These are phyloP conservation scores for Climacteris rufus DNA, from an alignment of 2,113 vertebrate species.

Conservation along the genomic window DNA sequence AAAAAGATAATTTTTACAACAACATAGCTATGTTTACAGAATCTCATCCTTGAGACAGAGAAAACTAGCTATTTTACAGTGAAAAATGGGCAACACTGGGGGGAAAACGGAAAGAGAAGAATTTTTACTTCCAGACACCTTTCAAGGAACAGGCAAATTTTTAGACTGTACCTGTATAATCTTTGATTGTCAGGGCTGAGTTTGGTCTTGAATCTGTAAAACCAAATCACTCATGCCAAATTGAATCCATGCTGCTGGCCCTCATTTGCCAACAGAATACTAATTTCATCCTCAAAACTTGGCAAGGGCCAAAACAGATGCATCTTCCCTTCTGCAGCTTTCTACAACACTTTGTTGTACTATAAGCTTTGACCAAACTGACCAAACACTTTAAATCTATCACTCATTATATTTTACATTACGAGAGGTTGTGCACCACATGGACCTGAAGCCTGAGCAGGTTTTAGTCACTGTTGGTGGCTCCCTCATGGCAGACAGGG, in stretches of 20 bases:
- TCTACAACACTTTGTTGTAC: neutral
- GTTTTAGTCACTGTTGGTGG: neutral
- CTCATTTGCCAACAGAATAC: neutral
- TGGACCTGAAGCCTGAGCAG: neutral
- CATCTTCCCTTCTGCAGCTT: neutral
- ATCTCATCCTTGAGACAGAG: no score
- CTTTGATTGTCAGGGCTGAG: neutral
- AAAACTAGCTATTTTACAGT: no score
- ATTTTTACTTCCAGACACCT: neutral
- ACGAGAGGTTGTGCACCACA: neutral
- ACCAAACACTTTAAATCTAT: neutral
- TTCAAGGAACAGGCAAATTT: neutral
- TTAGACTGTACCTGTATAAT: neutral
- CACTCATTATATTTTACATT: neutral
- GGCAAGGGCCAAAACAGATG: neutral
- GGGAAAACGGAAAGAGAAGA: neutral
- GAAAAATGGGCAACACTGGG: no score
- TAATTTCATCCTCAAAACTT: neutral
- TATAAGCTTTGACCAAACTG: neutral
- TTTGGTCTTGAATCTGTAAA: neutral
- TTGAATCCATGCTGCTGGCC: neutral
- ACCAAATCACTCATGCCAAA: neutral
- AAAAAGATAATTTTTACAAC: no score
- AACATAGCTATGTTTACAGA: no score
- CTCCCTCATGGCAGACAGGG: neutral